Conservation (phyloP, 23 tunicate genomes). For the Styela clava region DNA sequence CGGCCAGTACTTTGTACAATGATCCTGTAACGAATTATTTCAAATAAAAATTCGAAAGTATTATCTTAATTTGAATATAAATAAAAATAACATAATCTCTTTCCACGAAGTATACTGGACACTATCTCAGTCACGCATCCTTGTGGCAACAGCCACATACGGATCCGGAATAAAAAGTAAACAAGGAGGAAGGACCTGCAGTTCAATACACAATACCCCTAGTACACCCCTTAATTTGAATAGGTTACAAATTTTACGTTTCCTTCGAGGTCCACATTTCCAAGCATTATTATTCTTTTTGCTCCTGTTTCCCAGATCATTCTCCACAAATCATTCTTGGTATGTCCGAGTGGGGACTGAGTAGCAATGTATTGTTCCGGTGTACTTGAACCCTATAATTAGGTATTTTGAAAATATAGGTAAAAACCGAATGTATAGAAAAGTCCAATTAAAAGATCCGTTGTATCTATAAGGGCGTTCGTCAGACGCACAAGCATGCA, state of each 20-base stretch:
- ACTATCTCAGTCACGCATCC: too few species aligned
- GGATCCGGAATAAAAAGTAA: too few species aligned
- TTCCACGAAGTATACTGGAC: too few species aligned
- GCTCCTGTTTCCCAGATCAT: conserved; percentile 74
- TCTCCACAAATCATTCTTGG: conserved; percentile 67
- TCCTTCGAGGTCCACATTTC: conserved; percentile 30
- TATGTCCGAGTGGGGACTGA: conserved; percentile 58
- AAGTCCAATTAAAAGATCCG: background rate
- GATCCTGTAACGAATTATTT: conserved; percentile 17
- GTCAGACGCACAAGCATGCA: too few species aligned
- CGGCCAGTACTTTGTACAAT: conserved; percentile 52
- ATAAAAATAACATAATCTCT: too few species aligned
- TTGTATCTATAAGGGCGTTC: background rate
- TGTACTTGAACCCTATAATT: conserved; percentile 36
- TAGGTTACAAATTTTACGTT: conserved; percentile 7
- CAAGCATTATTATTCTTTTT: conserved; percentile 36
- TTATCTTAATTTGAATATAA: background rate
- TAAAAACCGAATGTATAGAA: background rate
- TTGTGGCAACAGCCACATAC: too few species aligned
- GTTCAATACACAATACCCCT: too few species aligned
- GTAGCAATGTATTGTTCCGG: conserved; percentile 66
- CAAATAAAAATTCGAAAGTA: background rate
- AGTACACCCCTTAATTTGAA: too few species aligned
- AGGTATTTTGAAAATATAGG: background rate
- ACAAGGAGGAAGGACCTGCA: too few species aligned